Percentiles rank a stretch among this genome's conserved stretches.
Evolutionary conservation across 2,797 vertebrate genomes (phyloP).

Genomic region (Denticeps clupeoides): DNA sequence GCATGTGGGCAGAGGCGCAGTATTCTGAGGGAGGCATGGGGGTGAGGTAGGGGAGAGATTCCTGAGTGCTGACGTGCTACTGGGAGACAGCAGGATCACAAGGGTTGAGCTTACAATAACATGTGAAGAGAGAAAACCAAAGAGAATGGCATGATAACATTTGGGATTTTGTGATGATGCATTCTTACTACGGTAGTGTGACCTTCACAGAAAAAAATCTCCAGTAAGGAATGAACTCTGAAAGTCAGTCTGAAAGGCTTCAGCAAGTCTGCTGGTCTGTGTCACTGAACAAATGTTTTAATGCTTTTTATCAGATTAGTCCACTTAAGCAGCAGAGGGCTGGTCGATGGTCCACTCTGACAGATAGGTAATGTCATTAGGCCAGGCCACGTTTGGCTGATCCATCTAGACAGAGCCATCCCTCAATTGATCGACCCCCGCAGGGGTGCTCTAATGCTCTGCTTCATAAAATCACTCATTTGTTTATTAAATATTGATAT

Average conservation of each 20-base stretch:
- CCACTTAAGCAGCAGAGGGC: constrained; percentile 48
- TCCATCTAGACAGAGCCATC: constrained; percentile 33
- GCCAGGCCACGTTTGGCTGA: constrained; percentile 48
- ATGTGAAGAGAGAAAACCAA: too few relatives aligned
- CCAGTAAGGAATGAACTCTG: background rate
- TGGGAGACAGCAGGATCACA: constrained; percentile 5
- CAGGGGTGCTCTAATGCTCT: constrained; percentile 37
- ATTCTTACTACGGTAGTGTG: too few relatives aligned
- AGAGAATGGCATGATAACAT: too few relatives aligned
- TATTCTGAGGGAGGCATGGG: background rate
- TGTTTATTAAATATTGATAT: constrained; percentile 72
- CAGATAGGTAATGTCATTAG: constrained; percentile 61
- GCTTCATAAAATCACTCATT: constrained; percentile 48
- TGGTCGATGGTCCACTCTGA: constrained; percentile 56
- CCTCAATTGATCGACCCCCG: constrained; percentile 49
- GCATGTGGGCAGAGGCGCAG: background rate
- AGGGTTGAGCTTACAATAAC: too few relatives aligned
- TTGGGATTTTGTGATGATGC: too few relatives aligned
- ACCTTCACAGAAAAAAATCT: background rate
- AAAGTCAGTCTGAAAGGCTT: constrained; percentile 15
- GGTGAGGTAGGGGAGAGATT: constrained; percentile 20
- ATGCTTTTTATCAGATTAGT: constrained; percentile 63
- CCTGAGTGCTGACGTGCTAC: constrained; percentile 23
- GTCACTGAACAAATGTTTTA: constrained; percentile 68
- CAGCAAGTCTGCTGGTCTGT: constrained; percentile 42